Evolutionary conservation across 2,888 invertebrate species (phyloP), one percentile per base, ranked within the genome.

Genomic region (Oasisia sp.): DNA sequence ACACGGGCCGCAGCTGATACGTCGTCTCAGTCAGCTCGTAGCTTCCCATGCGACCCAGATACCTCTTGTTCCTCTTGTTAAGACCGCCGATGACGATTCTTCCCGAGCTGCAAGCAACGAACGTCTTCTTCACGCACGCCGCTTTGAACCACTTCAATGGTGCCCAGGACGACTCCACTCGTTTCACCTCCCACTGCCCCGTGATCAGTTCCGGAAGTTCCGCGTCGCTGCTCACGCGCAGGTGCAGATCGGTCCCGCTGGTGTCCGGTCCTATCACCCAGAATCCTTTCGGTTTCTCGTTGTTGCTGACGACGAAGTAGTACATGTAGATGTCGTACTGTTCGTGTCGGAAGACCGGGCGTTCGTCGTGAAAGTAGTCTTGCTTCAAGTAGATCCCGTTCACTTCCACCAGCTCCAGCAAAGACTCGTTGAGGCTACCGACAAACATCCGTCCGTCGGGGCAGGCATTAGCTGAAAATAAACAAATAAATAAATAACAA

Each of bases 1-100:
- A 92, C 58, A 92, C 92, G 9, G 92, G 92, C 32, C 92, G 91
- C 58, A 91, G 32, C 56, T 58, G 32, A 14, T 92, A 11, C 32
- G 92, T 92, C 11, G 32, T 32, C 9, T 90, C 27, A 32, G 91
- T 91, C 91, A 92, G 50, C 32, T 38, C 32, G 91, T 92, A 92
- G 12, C 32, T 32, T 7, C 92, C 92, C 90, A 90, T 91, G 9
- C 58, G 32, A 38, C 56, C 56, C 90, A n/a, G 45, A 90, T 92
- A 91, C 9, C 32, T n/a, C 19, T 27, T 32, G 58, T 45, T 56
- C 32, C 91, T 90, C 32, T 19, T 14, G 32, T 89, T 50, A 12
- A 92, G 27, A 32, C 91, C 92, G 14, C 32, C 32, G 89, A 92
- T n/a, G 38, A 44, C 45, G 27, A 92, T 38, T 12, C 44, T 32